These are phyloP conservation scores for Clepsis dumicolana DNA, from an alignment of 2,888 invertebrate species.

Conservation along the genomic window DNA sequence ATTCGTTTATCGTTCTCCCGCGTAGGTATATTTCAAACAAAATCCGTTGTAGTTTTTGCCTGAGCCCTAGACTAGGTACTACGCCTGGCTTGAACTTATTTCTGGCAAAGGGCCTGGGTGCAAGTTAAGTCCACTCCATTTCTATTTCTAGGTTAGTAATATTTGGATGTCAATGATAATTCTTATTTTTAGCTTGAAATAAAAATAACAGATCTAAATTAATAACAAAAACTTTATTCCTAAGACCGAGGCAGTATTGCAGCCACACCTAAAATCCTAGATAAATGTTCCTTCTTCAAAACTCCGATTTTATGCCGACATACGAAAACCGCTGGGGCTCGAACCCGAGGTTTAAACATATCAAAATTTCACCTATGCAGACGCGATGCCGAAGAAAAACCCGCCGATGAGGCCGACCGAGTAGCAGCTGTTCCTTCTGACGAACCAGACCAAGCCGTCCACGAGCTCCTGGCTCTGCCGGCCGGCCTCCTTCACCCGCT, in stretches of 20 bases:
- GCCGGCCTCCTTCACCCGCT: constrained; percentile 90
- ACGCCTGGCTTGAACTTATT: no score
- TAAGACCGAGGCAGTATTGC: background rate
- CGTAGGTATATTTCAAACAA: no score
- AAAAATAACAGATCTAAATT: background rate
- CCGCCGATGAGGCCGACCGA: constrained; percentile 94
- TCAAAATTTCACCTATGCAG: constrained; percentile 66
- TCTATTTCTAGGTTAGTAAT: no score
- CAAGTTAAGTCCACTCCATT: no score
- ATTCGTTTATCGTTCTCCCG: no score
- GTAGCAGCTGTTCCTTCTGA: constrained; percentile 89
- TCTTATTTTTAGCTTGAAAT: background rate
- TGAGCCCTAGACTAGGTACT: no score
- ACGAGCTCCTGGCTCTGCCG: constrained; percentile 91
- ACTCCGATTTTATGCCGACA: background rate
- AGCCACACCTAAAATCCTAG: constrained; percentile 7
- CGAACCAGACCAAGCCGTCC: constrained; percentile 88
- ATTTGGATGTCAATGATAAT: background rate
- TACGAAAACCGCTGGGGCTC: background rate
- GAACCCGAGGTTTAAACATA: background rate
- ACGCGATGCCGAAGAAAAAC: constrained; percentile 93
- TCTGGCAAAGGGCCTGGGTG: no score
- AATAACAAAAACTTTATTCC: constrained; percentile 30
- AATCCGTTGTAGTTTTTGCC: no score
- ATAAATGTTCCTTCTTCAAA: constrained; percentile 8